Evolutionary conservation across 2,888 invertebrate species (phyloP), one percentile per base, ranked within the genome.

Genomic region (Rhabditoides inermis): DNA sequence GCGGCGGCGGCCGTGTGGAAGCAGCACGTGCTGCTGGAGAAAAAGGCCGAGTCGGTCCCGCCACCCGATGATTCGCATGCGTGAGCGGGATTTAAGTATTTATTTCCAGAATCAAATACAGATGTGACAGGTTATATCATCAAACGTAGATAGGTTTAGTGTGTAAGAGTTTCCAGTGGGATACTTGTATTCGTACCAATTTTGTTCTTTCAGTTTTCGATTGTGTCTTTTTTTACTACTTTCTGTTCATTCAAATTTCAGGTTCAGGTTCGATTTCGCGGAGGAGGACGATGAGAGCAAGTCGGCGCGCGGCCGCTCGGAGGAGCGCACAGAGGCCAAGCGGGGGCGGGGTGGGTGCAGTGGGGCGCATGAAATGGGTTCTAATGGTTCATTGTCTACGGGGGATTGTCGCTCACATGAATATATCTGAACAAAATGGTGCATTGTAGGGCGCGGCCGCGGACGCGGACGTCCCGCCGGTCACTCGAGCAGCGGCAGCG

Each of bases 311-410:
- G 36, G 18, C 32, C 28, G 15, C 32, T 32, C 15, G 28, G 3
- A n/a, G 46, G 18, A 46, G 36, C 35, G 35, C n/a, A 32, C 10
- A 35, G 32, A 5, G 46, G 35, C 15, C n/a, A 12, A 18, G 25
- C 28, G 50, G 20, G 25, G 12, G 23, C 10, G 51, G 26, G 51
- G 51, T 12, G 36, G 50, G 7, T 27, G 47, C 4, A 22, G 49
- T 12, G 27, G 40, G 22, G 39, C 12, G 7, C 18, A 36, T 15
- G 39, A 22, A 12, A 28, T n/a, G n/a, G n/a, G n/a, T n/a, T n/a
- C n/a, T n/a, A n/a, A n/a, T n/a, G n/a, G n/a, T n/a, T n/a, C n/a
- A n/a, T n/a, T n/a, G n/a, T n/a, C n/a, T n/a, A n/a, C n/a, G n/a
- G n/a, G n/a, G n/a, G n/a, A n/a, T n/a, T n/a, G n/a, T n/a, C n/a